Conservation (phyloP, 2,888 invertebrate genomes). For the Colletes collaris region DNA sequence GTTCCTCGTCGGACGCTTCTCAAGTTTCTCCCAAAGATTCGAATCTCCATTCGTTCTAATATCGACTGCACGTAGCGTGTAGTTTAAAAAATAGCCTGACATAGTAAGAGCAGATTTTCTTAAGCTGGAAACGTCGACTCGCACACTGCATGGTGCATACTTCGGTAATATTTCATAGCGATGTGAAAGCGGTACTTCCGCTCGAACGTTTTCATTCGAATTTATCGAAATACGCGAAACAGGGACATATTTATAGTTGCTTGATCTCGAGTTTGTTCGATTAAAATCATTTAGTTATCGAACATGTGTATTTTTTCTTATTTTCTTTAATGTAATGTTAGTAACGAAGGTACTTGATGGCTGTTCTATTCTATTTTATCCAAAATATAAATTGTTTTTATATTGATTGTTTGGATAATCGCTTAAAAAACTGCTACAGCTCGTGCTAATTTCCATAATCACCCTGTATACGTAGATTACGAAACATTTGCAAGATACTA, state of each 20-base stretch:
- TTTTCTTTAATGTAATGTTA: too few species aligned
- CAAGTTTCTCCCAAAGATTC: conserved; percentile 33
- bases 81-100: neutral
- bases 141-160: neutral
- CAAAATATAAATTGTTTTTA: too few species aligned
- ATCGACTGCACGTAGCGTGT: neutral
- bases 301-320: too few species aligned
- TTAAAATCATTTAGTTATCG: too few species aligned
- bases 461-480: too few species aligned
- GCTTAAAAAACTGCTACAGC: too few species aligned
- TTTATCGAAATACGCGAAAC: neutral
- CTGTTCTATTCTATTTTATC: too few species aligned
- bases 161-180: neutral
- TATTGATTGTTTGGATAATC: too few species aligned
- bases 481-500: too few species aligned
- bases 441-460: too few species aligned
- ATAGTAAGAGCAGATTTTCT: neutral
- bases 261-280: too few species aligned
- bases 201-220: neutral
- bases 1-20: neutral
- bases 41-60: neutral
- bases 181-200: neutral
- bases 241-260: neutral
- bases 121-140: neutral
- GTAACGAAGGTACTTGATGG: too few species aligned